These are phyloP conservation scores for Leptothorax acervorum DNA, from an alignment of 2,888 invertebrate genomes.

Conservation along the genomic window DNA sequence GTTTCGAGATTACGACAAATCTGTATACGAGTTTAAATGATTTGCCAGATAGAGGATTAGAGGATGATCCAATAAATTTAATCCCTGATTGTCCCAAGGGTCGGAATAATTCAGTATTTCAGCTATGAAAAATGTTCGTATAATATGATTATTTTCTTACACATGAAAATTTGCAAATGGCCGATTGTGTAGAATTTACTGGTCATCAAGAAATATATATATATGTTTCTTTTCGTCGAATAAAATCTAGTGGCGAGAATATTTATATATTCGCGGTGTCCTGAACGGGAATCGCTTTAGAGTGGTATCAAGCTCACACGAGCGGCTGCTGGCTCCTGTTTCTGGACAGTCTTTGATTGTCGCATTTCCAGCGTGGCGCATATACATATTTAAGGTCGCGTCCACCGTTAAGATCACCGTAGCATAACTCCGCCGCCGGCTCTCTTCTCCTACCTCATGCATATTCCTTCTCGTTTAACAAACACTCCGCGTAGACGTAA, in stretches of 20 bases:
- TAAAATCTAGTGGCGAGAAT: background rate
- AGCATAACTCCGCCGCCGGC: constrained; percentile 79
- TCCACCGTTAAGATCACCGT: constrained; percentile 82
- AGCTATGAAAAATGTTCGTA: background rate
- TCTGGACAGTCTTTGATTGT: constrained; percentile 42
- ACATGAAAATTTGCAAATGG: background rate
- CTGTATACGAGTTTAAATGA: constrained; percentile 21
- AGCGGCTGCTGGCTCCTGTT: constrained; percentile 22
- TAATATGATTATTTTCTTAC: background rate
- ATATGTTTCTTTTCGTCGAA: background rate
- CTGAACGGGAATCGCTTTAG: background rate
- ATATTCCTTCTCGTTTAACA: constrained; percentile 82
- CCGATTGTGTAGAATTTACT: background rate
- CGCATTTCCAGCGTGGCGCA: constrained; percentile 57
- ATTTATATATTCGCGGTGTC: background rate
- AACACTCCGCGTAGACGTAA: constrained; percentile 72
- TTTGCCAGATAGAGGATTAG: background rate
- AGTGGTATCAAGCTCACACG: background rate
- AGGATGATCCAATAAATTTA: constrained; percentile 9
- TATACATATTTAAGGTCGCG: constrained; percentile 79
- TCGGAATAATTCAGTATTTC: background rate
- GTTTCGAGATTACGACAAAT: constrained; percentile 10
- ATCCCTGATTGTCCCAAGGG: background rate
- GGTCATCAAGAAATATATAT: background rate
- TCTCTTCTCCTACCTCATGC: constrained; percentile 79